Percentiles rank a stretch among this genome's conserved stretches.
These are phyloP conservation scores for Zoanthus sociatus DNA, from an alignment of 92 coral and sea anemone genomes.

Conservation along the genomic window DNA sequence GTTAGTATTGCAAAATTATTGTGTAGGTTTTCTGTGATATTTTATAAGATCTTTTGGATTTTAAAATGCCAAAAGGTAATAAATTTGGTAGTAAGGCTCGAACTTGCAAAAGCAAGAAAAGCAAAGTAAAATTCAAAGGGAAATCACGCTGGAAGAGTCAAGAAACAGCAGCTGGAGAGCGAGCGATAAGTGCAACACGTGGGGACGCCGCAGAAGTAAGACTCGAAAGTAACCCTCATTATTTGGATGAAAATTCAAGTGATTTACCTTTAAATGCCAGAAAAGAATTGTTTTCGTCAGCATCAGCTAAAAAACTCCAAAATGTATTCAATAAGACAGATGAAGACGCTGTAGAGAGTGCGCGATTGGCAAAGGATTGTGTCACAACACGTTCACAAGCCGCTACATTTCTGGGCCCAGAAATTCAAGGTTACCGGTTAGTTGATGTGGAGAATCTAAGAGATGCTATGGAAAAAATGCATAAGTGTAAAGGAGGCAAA, in stretches of 20 bases:
- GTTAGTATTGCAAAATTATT: background rate
- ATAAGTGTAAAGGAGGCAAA: background rate
- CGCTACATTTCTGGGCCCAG: slow-evolving; percentile 5
- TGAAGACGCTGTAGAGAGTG: background rate
- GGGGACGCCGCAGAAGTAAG: background rate
- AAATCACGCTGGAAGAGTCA: background rate
- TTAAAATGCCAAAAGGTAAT: background rate
- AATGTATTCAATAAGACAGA: background rate
- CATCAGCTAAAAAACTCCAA: background rate
- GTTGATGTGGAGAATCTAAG: background rate
- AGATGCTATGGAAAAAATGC: background rate
- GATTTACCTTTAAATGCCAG: background rate
- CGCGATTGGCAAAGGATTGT: background rate
- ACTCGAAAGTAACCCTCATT: background rate
- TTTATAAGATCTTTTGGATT: background rate
- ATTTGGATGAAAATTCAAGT: background rate
- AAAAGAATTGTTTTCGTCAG: background rate
- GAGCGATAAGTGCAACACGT: background rate
- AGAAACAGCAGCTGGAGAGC: background rate
- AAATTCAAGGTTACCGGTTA: background rate
- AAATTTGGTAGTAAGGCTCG: background rate
- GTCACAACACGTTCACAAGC: slow-evolving; percentile 1
- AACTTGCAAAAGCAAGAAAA: background rate
- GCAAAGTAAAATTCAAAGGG: background rate
- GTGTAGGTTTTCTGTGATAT: background rate